Evolutionary conservation across 2,113 vertebrate genomes (phyloP), one percentile per base, ranked within the genome.

Genomic region (Deroptyus accipitrinus): DNA sequence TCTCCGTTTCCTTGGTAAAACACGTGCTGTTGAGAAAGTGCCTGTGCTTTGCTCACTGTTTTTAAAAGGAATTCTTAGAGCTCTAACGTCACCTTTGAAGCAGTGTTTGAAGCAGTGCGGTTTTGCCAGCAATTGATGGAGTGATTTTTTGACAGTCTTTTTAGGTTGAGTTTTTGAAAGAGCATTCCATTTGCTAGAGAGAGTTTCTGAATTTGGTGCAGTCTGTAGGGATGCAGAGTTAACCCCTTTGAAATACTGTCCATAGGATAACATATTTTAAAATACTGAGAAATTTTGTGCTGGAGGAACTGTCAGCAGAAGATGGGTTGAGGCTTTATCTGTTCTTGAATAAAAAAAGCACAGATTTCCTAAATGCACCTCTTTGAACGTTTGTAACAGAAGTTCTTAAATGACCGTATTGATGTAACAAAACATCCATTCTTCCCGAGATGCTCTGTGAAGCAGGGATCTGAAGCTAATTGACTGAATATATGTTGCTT

Each of bases 401-500:
- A 52, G 55, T 18, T 90, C 90, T 94, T 74, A 74, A 42, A 79
- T 77, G 88, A 59, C 93, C 2, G 2, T 66, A 73, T 41, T 81
- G 95, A 86, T 94, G 83, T 76, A 72, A 92, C 83, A 84, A 46
- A 96, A 89, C 86, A 52, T 88, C 83, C 61, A 5, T 93, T 95
- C 92, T 93, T 96, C 70, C 74, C 7, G 23, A 78, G 74, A 37
- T 16, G 28, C 77, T 83, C 68, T 76, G 2, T 72, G 77, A 82
- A 92, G 92, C 69, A 13, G 75, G 81, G 80, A 73, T 85, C 83
- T 86, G 73, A 78, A 67, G 54, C 55, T 90, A 96, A 91, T 95
- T 79, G 90, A 91, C 88, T 87, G 94, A 84, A 88, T 96, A 82
- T 88, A 86, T 52, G 86, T 93, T 33, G 10, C 83, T 94, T 93